phyloP scores from a whole-genome alignment of 1,140 invertebrate species.

The Drosophila kurseongensis region DNA sequence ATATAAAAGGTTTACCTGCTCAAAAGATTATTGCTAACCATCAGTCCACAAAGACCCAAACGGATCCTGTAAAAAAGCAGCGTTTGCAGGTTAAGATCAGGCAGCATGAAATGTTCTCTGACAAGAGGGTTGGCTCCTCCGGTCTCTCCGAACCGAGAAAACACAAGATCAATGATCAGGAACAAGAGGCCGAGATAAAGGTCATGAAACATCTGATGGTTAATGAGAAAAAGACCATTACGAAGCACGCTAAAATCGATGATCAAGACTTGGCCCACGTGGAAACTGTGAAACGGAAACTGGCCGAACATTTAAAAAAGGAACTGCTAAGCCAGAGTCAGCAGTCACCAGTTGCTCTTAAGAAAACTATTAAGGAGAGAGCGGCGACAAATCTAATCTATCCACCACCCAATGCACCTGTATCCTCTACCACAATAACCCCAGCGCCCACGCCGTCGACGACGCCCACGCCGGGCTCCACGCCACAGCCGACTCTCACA shows the following conservation, averaged over 20 bases:
- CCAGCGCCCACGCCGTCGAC: constrained; percentile 62
- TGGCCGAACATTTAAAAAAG: constrained; percentile 54
- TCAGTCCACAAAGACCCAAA: constrained; percentile 12
- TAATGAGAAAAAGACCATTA: constrained; percentile 2
- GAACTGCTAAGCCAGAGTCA: constrained; percentile 42
- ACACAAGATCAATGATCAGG: neutral
- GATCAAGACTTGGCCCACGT: constrained; percentile 15
- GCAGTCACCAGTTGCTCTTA: constrained; percentile 33
- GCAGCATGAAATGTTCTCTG: constrained; percentile 26
- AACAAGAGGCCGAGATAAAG: neutral
- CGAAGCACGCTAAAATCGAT: neutral
- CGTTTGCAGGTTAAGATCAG: constrained; percentile 37
- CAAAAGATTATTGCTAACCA: constrained; percentile 13
- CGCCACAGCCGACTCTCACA: constrained; percentile 24
- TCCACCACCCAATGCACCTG: constrained; percentile 57
- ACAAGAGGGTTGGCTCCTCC: constrained; percentile 7
- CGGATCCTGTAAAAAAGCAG: constrained; percentile 24
- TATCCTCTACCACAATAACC: constrained; percentile 41
- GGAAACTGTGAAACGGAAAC: constrained; percentile 44
- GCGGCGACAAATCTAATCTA: constrained; percentile 47
- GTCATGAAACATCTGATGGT: neutral
- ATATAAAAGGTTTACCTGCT: neutral
- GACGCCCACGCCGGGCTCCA: constrained; percentile 18
- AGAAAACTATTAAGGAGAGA: constrained; percentile 39
- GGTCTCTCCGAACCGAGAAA: neutral